Base-by-base conservation (phyloP, 2,888 invertebrate genomes). In the Lypha dubia region DNA sequence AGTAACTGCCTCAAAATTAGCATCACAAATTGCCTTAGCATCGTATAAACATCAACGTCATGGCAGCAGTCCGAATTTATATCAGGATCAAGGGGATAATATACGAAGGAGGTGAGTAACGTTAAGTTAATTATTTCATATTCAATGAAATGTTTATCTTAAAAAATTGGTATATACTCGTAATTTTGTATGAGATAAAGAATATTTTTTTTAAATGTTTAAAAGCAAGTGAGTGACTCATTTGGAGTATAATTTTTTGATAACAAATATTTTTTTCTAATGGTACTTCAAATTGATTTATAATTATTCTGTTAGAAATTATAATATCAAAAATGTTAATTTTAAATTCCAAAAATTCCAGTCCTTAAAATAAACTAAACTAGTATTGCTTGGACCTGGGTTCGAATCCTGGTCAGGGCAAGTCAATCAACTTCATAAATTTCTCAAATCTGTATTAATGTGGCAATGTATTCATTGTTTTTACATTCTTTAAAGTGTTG, bases 1-100 rank as follows among this genome's bases (percentile, higher is more conserved):
- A 87, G 89, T 89, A 80, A 89, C 89, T 75, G 88, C 88, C 73
- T 86, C 88, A 35, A 87, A 87, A 85, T 80, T 88, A 84, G 83
- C 85, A 68, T 84, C 84, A 84, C 85, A 87, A 58, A 82, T 86
- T 65, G 88, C 88, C 82, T 89, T 79, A 80, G 89, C 87, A 56
- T 87, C 87, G 68, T 89, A 89, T 32, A 86, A 87, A 38, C 86
- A 86, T 65, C 87, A 89, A 68, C 89, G 89, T 83, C 89, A 90
- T 88, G 91, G 89, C 81, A 91, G 91, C 87, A 91, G 90, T 88
- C 89, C 80, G 11, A 86, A 87, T 80, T 83, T 87, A 53, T 84
- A 81, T 75, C 88, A 89, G 73, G 91, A 91, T 86, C 91, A 91
- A 88, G 89, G 90, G 76, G 91, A 92, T 88, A 92, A 92, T 71